Base-by-base conservation (phyloP, 2,797 vertebrate genomes). In the Typhlichthys subterraneus region DNA sequence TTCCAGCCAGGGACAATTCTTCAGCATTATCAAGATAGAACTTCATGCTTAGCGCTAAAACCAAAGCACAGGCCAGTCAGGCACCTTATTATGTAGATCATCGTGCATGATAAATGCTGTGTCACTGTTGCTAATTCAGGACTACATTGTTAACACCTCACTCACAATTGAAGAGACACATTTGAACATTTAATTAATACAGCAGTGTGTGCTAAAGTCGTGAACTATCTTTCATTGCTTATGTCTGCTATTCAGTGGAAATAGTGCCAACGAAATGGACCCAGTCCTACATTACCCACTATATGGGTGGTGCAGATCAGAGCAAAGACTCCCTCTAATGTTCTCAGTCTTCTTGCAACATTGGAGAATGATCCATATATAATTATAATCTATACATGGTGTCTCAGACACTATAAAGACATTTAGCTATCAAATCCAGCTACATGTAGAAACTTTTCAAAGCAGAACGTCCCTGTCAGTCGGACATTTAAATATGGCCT, bases 11-110 rank as follows among this genome's bases (percentile, higher is more conserved):
- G 56, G 57, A 33, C 57, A 33, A 64, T 55, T 74, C 74, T 63
- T 66, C 58, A 77, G 73, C 75, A 83, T 77, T 83, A 66, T 73
- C 49, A 10, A 84, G 78, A 57, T 87, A 54, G 79, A 77, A 73
- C 90, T 88, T 87, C 87, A 85, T 12, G 75, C 71, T 60, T 45
- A 60, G 59, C 7, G 70, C 73, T 80, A 50, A 77, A 78, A 65
- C 68, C 38, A 51, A 23, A 56, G 71, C 55, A 31, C 69, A 54
- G 59, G 61, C 59, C 76, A 63, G n/a, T 31, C 62, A 58, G 45
- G 57, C 88, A 89, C 80, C 86, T 75, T 29, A 65, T 82, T 75
- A 76, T 53, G 47, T 54, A 14, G 19, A 17, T 31, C 58, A 19
- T 59, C 69, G 73, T 61, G 65, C 19, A 59, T 48, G n/a, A 63